phyloP scores from a whole-genome alignment of 2,113 vertebrate species.

The Corythoichthys intestinalis region DNA sequence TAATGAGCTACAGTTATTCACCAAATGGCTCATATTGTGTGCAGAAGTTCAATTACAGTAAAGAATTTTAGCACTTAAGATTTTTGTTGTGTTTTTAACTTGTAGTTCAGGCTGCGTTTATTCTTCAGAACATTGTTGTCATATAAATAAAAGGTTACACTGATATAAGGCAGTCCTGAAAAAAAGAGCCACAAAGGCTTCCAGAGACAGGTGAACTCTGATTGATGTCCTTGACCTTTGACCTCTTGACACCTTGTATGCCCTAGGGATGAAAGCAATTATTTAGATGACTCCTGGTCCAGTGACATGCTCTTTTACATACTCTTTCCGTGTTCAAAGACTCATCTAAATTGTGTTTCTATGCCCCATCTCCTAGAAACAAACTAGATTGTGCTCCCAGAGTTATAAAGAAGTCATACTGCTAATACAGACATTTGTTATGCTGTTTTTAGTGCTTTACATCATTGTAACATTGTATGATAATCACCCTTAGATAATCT shows the following conservation, averaged over 20 bases:
- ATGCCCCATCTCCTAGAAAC: conserved; percentile 2
- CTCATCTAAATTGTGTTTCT: neutral
- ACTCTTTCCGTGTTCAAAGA: conserved; percentile 11
- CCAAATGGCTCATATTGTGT: neutral
- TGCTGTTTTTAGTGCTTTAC: neutral
- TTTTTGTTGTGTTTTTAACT: neutral
- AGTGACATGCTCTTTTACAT: conserved; percentile 14
- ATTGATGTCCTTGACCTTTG: conserved; percentile 53
- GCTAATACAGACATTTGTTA: neutral
- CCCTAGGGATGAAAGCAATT: conserved; percentile 43
- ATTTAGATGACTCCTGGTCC: conserved; percentile 33
- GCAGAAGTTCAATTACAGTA: neutral
- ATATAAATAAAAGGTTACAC: neutral
- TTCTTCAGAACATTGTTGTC: neutral
- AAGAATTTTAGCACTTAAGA: too few relatives aligned
- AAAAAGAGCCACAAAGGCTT: neutral
- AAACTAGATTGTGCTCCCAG: neutral
- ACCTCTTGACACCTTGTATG: conserved; percentile 43
- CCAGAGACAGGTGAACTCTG: conserved; percentile 20
- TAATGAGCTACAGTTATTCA: neutral
- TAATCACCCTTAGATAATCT: too few relatives aligned
- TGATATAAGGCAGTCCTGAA: neutral
- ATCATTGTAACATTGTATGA: neutral
- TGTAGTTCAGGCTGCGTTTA: neutral
- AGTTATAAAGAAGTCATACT: neutral